Evolutionary conservation across 2,888 invertebrate genomes (phyloP), one percentile per base, ranked within the genome.

Genomic region (Elaeidobius kamerunicus): DNA sequence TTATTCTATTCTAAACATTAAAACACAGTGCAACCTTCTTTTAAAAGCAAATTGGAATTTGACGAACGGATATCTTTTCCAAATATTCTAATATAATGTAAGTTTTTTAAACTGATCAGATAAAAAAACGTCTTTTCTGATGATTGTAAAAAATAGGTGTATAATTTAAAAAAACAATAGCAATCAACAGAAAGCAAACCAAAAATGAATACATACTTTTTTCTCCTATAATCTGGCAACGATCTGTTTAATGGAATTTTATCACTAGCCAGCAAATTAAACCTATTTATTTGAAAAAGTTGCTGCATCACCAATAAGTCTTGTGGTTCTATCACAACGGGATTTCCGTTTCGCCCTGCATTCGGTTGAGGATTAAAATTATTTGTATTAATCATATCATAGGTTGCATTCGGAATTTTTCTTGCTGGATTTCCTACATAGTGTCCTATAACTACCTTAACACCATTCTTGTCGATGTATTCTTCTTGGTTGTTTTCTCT

Each of bases 241-340:
- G 82, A 84, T 62, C 94, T 78, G 68, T 92, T 91, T 27, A 93
- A 76, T 7, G 91, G 86, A 68, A 94, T 91, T 59, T 85, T 82
- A 74, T 94, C 93, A 68, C 91, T 89, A 49, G 88, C 91, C 72
- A 93, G 75, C 61, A 94, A 78, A 70, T 94, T 94, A 69, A 92
- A 94, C 27, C 88, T 83, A 70, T 94, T 92, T 23, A 94, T 81
- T 64, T 84, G 81, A 68, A 86, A 93, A 28, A 91, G 77, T 57
- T 88, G 86, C 65, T 85, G 84, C 78, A 90, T 90, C 61, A 81
- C 80, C 27, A 85, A 78, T 38, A 86, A 77, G 65, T 92, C 88
- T 63, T 84, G 82, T 4, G 84, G 81, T 9, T 86, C 82, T 51
- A 91, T 78, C 42, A 86, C 76, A 1, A 92, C 92, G 0, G 92